Percentiles rank a stretch among this genome's conserved stretches.
Evolutionary conservation across 1,140 invertebrate species (phyloP).

Genomic region (Coenobita brevimanus): DNA sequence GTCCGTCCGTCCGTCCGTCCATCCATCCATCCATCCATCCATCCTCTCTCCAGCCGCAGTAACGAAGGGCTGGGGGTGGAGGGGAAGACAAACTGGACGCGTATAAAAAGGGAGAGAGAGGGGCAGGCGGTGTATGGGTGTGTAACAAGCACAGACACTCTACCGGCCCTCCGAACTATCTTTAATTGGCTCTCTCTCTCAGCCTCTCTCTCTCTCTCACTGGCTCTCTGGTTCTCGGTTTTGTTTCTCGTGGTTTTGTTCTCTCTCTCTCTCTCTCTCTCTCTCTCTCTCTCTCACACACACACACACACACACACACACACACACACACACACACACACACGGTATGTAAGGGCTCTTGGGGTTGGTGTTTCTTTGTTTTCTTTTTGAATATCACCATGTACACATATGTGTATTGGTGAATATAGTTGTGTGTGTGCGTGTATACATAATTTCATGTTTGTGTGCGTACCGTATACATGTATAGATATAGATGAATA

Average conservation of each 20-base stretch:
- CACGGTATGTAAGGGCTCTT: too few relatives aligned
- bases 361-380: too few relatives aligned
- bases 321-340: not conserved
- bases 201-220: not conserved
- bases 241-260: too few relatives aligned
- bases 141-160: not conserved
- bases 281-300: not conserved
- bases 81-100: not conserved
- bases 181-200: not conserved
- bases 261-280: slow-evolving; percentile 23
- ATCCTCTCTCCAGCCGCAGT: too few relatives aligned
- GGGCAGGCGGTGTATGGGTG: not conserved
- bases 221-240: too few relatives aligned
- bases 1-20: too few relatives aligned
- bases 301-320: not conserved
- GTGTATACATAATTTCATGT: not conserved
- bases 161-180: not conserved
- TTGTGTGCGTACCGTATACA: not conserved
- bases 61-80: not conserved
- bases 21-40: too few relatives aligned
- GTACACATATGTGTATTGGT: not conserved
- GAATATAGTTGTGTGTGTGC: slow-evolving; percentile 5
- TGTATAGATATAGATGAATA: too few relatives aligned
- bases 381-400: too few relatives aligned
- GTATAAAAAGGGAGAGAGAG: not conserved